These are phyloP conservation scores for Anser cygnoides DNA, from an alignment of 2,113 vertebrate genomes.

Conservation along the genomic window DNA sequence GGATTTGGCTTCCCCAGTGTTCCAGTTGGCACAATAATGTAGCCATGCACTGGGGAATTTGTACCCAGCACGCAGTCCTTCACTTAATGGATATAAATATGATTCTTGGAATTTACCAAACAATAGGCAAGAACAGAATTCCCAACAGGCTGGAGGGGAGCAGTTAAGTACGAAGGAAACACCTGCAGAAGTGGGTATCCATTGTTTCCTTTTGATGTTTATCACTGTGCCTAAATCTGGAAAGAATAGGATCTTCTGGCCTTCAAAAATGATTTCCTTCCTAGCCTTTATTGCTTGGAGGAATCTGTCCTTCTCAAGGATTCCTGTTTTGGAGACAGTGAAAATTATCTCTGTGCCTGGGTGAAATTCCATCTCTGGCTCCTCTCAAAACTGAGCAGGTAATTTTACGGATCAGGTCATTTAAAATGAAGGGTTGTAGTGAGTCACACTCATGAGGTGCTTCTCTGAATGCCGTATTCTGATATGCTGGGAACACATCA, in stretches of 20 bases:
- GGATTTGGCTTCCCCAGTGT: not conserved
- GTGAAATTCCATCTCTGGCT: conserved; percentile 18
- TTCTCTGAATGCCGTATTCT: not conserved
- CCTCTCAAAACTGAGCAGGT: not conserved
- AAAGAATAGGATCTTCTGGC: conserved; percentile 66
- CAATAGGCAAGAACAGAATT: conserved; percentile 61
- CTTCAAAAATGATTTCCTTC: conserved; percentile 67
- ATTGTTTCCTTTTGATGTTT: conserved; percentile 75
- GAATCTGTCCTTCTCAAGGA: conserved; percentile 48
- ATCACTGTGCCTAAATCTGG: conserved; percentile 69
- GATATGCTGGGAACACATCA: accelerated
- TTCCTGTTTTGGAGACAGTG: conserved; percentile 45
- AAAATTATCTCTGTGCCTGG: conserved; percentile 39
- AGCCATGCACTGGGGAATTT: not conserved
- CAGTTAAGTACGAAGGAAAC: conserved; percentile 67
- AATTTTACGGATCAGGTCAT: not conserved
- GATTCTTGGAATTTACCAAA: conserved; percentile 67
- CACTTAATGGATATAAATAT: conserved; percentile 55
- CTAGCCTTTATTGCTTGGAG: conserved; percentile 58
- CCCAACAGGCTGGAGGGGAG: conserved; percentile 57
- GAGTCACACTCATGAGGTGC: not conserved
- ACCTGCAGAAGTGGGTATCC: conserved; percentile 70
- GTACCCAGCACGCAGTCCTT: conserved; percentile 3
- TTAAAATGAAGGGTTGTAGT: not conserved
- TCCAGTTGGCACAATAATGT: conserved; percentile 1